phyloP scores from a whole-genome alignment of 2,113 vertebrate genomes.

The Microcebus jonahi region DNA sequence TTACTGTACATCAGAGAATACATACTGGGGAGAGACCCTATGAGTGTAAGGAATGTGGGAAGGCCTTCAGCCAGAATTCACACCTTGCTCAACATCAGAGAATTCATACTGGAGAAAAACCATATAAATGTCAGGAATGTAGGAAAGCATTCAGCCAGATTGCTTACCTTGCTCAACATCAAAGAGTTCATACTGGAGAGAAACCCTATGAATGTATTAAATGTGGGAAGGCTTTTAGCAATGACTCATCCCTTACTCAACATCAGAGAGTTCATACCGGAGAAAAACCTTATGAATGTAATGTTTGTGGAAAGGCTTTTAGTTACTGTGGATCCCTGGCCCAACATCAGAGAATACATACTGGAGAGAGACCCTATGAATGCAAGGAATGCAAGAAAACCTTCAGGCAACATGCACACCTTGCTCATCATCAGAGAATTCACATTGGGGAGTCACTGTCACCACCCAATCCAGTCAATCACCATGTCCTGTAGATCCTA shows the following conservation, averaged over 20 bases:
- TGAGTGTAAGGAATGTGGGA: constrained; percentile 77
- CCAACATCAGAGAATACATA: constrained; percentile 78
- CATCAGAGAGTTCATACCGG: constrained; percentile 80
- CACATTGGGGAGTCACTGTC: constrained; percentile 65
- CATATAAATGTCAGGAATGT: constrained; percentile 75
- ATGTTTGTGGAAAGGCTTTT: constrained; percentile 79
- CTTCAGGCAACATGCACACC: constrained; percentile 78
- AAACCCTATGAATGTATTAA: constrained; percentile 79
- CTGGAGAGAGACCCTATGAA: constrained; percentile 78
- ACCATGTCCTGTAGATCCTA: constrained; percentile 53
- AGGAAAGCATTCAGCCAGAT: constrained; percentile 76
- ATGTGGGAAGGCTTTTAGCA: constrained; percentile 79
- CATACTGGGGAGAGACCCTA: constrained; percentile 76
- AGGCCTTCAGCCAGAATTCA: constrained; percentile 77
- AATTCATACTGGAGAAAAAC: constrained; percentile 78
- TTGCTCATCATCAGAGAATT: constrained; percentile 75
- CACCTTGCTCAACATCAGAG: constrained; percentile 76
- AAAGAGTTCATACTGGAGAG: constrained; percentile 78
- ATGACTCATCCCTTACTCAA: constrained; percentile 75
- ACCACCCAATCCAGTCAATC: constrained; percentile 57
- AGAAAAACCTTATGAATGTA: constrained; percentile 79
- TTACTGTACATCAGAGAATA: constrained; percentile 76
- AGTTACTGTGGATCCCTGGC: constrained; percentile 75
- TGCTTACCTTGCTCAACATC: constrained; percentile 73
- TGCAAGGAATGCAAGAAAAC: constrained; percentile 78